phyloP scores from a whole-genome alignment of 2,113 vertebrate species.

The Strix uralensis region DNA sequence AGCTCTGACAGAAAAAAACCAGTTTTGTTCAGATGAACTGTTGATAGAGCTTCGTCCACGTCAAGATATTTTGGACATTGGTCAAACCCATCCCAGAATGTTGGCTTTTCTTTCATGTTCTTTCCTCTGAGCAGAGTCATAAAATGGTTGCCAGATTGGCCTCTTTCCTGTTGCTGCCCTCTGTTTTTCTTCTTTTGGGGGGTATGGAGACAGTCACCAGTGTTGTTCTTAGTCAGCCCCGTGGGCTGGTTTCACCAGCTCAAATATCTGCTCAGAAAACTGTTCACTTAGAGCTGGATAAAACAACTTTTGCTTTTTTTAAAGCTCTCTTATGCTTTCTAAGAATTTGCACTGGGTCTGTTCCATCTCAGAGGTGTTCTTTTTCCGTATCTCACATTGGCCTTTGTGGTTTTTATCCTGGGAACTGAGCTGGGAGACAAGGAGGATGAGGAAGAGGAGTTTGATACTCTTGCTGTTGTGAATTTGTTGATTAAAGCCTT shows the following conservation, averaged over 20 bases:
- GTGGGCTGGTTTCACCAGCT: constrained; percentile 26
- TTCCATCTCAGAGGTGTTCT: constrained; percentile 50
- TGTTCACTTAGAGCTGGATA: constrained; percentile 19
- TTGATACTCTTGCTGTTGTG: constrained; percentile 38
- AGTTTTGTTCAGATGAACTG: not conserved
- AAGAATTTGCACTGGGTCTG: constrained; percentile 65
- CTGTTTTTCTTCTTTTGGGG: constrained; percentile 16
- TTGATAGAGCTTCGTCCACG: not conserved
- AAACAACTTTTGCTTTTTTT: not conserved
- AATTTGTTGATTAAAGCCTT: constrained; percentile 49
- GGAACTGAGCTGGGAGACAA: constrained; percentile 2
- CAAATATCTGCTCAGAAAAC: constrained; percentile 10
- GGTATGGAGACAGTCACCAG: not conserved
- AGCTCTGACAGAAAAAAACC: not conserved
- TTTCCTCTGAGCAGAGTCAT: not conserved
- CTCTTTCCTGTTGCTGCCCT: not conserved
- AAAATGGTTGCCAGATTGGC: constrained; percentile 4
- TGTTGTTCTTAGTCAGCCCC: not conserved
- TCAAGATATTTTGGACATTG: not conserved
- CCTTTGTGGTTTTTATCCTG: constrained; percentile 21
- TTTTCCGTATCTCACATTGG: not conserved
- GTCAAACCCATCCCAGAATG: not conserved
- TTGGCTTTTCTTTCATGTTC: not conserved
- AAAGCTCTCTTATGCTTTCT: constrained; percentile 65
- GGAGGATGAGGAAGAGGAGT: not conserved